Evolutionary conservation across 2,888 invertebrate genomes (phyloP).

Genomic region (Lithophane leautieri): DNA sequence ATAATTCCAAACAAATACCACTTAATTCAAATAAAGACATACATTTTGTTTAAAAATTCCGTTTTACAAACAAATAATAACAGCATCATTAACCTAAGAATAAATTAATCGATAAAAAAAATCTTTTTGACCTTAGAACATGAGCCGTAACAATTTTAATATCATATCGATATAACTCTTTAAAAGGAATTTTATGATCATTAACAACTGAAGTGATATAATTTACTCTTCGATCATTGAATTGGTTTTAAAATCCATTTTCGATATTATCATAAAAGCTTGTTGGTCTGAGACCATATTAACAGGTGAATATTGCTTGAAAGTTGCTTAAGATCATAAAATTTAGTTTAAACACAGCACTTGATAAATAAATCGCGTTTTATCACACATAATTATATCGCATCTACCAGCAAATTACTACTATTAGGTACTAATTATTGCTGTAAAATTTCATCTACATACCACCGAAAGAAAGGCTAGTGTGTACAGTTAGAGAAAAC

Average conservation of each 20-base stretch:
- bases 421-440: constrained; percentile 89
- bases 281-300: constrained; percentile 58
- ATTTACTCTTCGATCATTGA: constrained; percentile 27
- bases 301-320: constrained; percentile 58
- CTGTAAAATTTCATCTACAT: constrained; percentile 87
- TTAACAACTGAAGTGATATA: constrained; percentile 68
- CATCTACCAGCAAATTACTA: constrained; percentile 88
- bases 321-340: constrained; percentile 74
- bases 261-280: constrained; percentile 42
- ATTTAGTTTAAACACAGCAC: constrained; percentile 72
- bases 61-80: constrained; percentile 84
- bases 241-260: constrained; percentile 29
- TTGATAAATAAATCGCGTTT: constrained; percentile 83
- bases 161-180: constrained; percentile 87
- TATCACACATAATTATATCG: constrained; percentile 88
- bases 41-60: constrained; percentile 74
- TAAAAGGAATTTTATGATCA: constrained; percentile 76
- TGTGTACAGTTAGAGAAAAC: constrained; percentile 69
- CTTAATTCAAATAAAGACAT: constrained; percentile 72
- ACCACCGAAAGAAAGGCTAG: constrained; percentile 89
- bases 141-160: constrained; percentile 88
- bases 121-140: constrained; percentile 78
- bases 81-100: constrained; percentile 83
- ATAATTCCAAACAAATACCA: constrained; percentile 73
- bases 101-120: constrained; percentile 83